phyloP scores from a whole-genome alignment of 2,113 vertebrate species.

The Corynorhinus townsendii region DNA sequence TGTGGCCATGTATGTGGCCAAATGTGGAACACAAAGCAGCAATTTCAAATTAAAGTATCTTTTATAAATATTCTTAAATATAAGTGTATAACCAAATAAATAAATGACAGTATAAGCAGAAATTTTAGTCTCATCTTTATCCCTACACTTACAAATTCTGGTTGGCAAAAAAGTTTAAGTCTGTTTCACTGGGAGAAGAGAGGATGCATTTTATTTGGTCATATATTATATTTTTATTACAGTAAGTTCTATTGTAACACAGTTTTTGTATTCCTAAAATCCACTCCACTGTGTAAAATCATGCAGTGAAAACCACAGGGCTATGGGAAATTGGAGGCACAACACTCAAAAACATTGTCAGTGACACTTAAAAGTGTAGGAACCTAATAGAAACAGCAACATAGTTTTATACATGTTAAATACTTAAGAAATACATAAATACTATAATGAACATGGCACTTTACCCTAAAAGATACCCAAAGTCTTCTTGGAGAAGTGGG shows the following conservation, averaged over 20 bases:
- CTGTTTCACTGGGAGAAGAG: neutral
- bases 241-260: neutral
- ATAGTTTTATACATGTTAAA: neutral
- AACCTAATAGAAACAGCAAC: neutral
- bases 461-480: neutral
- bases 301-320: neutral
- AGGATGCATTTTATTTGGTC: conserved; percentile 13
- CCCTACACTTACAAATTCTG: neutral
- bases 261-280: neutral
- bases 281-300: neutral
- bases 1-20: neutral
- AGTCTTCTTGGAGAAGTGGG: neutral
- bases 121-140: neutral
- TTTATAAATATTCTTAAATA: neutral
- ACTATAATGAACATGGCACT: neutral
- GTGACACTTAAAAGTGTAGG: neutral
- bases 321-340: neutral
- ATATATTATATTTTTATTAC: neutral
- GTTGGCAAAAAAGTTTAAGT: neutral
- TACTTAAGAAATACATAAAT: neutral
- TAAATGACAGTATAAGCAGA: conserved; percentile 1
- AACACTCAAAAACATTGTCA: neutral
- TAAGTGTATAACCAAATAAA: neutral
- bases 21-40: neutral
- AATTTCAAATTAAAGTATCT: neutral